phyloP scores from a whole-genome alignment of 2,888 invertebrate genomes.

The Orchestes rusci region DNA sequence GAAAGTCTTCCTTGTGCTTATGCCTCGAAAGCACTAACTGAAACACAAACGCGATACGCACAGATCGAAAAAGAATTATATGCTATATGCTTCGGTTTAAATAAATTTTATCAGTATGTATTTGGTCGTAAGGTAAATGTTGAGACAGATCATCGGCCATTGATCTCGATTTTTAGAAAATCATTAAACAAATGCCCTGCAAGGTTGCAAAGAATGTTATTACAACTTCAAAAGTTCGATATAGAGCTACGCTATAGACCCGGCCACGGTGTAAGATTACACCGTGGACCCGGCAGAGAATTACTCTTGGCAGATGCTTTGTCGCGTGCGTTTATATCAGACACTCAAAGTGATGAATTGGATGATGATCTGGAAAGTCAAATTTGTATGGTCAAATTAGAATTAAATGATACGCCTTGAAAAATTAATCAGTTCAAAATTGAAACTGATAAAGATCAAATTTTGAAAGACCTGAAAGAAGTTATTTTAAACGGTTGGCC shows the following conservation, averaged over 20 bases:
- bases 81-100: slow-evolving; percentile 29
- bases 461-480: slow-evolving; percentile 1
- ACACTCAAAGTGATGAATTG: too few species aligned
- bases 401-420: too few species aligned
- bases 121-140: slow-evolving; percentile 30
- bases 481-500: slow-evolving; percentile 12
- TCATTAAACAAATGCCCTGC: slow-evolving; percentile 24
- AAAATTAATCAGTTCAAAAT: too few species aligned
- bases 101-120: slow-evolving; percentile 35
- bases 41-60: slow-evolving; percentile 32
- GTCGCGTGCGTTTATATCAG: slow-evolving; percentile 7
- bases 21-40: too few species aligned
- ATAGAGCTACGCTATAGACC: slow-evolving; percentile 19
- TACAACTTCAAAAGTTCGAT: slow-evolving; percentile 21
- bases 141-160: slow-evolving; percentile 34
- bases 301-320: slow-evolving; percentile 16
- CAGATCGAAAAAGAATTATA: slow-evolving; percentile 34
- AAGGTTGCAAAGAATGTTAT: slow-evolving; percentile 25
- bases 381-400: too few species aligned
- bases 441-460: slow-evolving; percentile 4
- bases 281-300: slow-evolving; percentile 24
- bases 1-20: too few species aligned
- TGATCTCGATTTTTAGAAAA: too few species aligned
- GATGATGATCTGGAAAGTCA: too few species aligned
- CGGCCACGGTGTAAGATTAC: too few species aligned